A percentile compares a stretch with the other conserved stretches of the same genome.
Evolutionary conservation across 2,113 vertebrate species (phyloP).

Genomic region (Phainopepla nitens): DNA sequence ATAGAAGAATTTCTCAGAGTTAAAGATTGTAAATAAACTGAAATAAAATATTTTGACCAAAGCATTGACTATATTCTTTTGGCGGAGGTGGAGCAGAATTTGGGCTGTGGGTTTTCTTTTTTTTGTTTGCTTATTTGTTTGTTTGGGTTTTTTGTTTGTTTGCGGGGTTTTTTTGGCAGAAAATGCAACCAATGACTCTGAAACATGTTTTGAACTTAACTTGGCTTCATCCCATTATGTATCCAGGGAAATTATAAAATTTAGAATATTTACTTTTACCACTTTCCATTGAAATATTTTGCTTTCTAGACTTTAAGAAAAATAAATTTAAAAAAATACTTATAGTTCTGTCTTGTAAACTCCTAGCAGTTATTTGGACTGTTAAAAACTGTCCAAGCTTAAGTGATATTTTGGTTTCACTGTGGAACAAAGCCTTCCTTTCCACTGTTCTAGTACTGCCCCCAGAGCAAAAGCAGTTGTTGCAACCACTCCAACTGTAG

Average conservation of each 20-base stretch:
- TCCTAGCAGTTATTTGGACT: not conserved
- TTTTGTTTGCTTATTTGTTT: not conserved
- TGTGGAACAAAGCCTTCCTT: not conserved
- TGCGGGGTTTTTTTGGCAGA: accelerated
- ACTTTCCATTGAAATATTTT: not conserved
- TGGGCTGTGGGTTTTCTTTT: not conserved
- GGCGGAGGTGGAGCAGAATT: not conserved
- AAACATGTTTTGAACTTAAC: not conserved
- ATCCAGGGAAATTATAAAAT: not conserved
- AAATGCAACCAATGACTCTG: not conserved
- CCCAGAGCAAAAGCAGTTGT: not conserved
- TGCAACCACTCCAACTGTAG: not conserved
- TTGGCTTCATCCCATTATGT: not conserved
- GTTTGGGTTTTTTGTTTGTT: not conserved
- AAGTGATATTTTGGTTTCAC: not conserved
- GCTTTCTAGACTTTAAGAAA: not conserved
- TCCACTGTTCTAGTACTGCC: not conserved
- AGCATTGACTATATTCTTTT: not conserved
- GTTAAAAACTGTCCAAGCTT: not conserved
- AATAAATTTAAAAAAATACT: not conserved
- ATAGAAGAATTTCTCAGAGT: not conserved
- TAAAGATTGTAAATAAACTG: not conserved
- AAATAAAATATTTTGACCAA: not conserved
- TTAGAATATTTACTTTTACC: not conserved
- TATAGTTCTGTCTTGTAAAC: not conserved